Evolutionary conservation across 2,797 vertebrate species (phyloP), one percentile per base, ranked within the genome.

Genomic region (Linurgus olivaceus): DNA sequence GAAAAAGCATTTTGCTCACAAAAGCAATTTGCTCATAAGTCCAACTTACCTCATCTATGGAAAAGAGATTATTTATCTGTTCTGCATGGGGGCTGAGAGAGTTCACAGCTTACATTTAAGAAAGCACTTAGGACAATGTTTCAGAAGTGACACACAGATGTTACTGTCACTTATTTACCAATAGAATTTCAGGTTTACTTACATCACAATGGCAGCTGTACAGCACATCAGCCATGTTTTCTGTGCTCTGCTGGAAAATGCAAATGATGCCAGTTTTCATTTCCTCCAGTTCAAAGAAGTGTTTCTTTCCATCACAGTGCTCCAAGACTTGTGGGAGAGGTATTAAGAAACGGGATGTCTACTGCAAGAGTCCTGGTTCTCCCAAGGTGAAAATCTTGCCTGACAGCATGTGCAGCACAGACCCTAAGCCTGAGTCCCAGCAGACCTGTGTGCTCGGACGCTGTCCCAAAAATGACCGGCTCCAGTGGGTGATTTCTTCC

Each of bases 261-360:
- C n/a, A 88, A 79, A 73, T 35, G 33, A 81, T 37, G 40, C 23
- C 48, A 79, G 1, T 76, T 79, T 95, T 73, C 31, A 59, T 75
- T 95, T 78, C 50, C 54, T 78, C 33, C 8, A 7, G 37, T 66
- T 88, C 38, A 74, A 42, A 50, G 50, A 52, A 71, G 1, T 72
- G 18, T 96, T 57, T 88, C 59, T 91, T 86, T 70, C 70, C 86
- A 45, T 88, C 80, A 63, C 94, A 99, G 99, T 99, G 99, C 97
- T 99, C 99, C 75, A 99, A 99, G 97, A 98, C 98, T 10, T 99
- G 99, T 63, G 99, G 99, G 47, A 98, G 99, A 61, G 99, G 99
- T 6, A 73, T 99, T 92, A 98, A 97, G 98, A 99, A 98, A 92
- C 98, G 99, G 5, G 98, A 98, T 17, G 97, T 99, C 94, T 98